These are phyloP conservation scores for Greenwoodochromis staneri DNA, from an alignment of 2,113 vertebrate genomes.

Conservation along the genomic window DNA sequence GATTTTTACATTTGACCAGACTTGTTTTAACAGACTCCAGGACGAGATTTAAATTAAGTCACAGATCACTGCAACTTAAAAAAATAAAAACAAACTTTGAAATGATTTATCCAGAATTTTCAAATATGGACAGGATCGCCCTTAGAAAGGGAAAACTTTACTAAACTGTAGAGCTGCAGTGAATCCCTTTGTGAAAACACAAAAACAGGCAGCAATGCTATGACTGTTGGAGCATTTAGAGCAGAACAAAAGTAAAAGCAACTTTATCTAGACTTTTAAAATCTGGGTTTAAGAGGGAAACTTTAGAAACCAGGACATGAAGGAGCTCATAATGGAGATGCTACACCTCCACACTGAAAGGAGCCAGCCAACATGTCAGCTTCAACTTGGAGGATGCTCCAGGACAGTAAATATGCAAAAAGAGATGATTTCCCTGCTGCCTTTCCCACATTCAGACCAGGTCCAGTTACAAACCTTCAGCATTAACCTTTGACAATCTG, in stretches of 20 bases:
- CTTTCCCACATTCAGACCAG: not conserved
- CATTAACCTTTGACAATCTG: not conserved
- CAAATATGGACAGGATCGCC: not conserved
- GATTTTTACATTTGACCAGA: not conserved
- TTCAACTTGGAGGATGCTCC: not conserved
- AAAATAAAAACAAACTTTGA: not conserved
- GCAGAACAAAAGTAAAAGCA: not conserved
- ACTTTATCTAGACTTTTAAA: not conserved
- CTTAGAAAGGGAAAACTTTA: accelerated
- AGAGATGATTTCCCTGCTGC: not conserved
- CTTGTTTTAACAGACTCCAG: not conserved
- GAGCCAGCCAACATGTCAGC: not conserved
- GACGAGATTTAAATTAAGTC: accelerated
- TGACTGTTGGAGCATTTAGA: not conserved
- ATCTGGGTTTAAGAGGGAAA: not conserved
- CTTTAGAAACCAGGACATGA: accelerated
- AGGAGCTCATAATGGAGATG: not conserved
- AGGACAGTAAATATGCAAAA: not conserved
- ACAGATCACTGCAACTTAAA: not conserved
- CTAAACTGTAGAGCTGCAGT: not conserved
- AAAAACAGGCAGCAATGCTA: not conserved
- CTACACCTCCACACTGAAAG: not conserved
- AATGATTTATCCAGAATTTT: not conserved
- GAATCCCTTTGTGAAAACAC: accelerated
- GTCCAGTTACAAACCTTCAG: not conserved